These are phyloP conservation scores for Acanthaster planci DNA, from an alignment of 35 echinoderm and acorn worm species.

Conservation along the genomic window DNA sequence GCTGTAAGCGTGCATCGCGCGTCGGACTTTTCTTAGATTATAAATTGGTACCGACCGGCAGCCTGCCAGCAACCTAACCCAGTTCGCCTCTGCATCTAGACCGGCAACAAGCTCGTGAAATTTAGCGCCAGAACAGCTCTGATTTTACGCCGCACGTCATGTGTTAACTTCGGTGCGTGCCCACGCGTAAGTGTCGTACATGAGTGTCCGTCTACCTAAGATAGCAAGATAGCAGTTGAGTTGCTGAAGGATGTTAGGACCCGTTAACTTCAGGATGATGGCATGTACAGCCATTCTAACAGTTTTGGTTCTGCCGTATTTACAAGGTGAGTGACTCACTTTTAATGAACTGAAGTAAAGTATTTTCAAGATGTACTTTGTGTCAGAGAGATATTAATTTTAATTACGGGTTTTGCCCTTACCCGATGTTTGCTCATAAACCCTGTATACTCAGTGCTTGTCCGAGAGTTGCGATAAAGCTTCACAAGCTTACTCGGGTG, in stretches of 20 bases:
- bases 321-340: neutral
- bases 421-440: too few relatives aligned
- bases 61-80: neutral
- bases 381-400: too few relatives aligned
- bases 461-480: too few relatives aligned
- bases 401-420: too few relatives aligned
- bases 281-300: neutral
- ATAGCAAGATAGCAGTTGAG: slow-evolving; percentile 31
- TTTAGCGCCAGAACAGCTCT: neutral
- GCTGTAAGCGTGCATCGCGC: too few relatives aligned
- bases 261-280: neutral
- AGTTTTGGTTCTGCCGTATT: slow-evolving; percentile 5
- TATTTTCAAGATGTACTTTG: too few relatives aligned
- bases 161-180: neutral
- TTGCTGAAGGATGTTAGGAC: slow-evolving; percentile 4
- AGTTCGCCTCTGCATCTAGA: neutral
- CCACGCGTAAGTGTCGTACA: neutral
- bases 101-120: neutral
- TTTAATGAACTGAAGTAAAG: too few relatives aligned
- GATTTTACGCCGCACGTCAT: neutral
- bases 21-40: neutral
- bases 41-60: neutral
- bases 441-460: too few relatives aligned
- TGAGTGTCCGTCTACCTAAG: slow-evolving; percentile 7
- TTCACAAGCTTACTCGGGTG: too few relatives aligned